Conservation (phyloP, 2,797 vertebrate genomes). For the Cyclura pinguis region DNA sequence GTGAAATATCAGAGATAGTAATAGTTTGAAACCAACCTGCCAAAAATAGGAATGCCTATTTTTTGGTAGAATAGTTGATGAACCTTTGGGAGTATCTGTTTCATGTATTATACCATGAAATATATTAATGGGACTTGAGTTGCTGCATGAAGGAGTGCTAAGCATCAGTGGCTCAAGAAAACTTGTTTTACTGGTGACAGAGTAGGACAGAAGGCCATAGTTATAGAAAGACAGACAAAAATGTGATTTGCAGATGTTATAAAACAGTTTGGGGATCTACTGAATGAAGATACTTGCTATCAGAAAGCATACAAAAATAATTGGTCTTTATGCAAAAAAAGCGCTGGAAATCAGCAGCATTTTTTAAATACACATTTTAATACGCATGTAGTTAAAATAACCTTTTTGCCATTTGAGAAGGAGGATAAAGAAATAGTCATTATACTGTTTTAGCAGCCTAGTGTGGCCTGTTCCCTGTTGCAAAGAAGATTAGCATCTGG, state of each 20-base stretch:
- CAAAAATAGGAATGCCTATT: neutral
- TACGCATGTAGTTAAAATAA: neutral
- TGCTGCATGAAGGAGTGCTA: neutral
- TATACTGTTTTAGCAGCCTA: neutral
- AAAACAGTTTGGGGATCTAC: neutral
- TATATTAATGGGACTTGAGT: neutral
- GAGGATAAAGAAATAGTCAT: neutral
- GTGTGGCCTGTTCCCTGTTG: neutral
- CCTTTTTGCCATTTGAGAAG: neutral
- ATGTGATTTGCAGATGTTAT: neutral
- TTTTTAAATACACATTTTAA: neutral
- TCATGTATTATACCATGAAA: neutral
- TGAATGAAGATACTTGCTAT: neutral
- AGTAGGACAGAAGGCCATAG: neutral
- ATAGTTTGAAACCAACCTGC: neutral
- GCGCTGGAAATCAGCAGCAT: neutral
- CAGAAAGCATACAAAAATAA: neutral
- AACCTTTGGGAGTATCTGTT: neutral
- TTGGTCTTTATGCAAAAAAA: neutral
- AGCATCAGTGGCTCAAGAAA: neutral
- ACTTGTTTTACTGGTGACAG: neutral
- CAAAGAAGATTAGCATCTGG: neutral
- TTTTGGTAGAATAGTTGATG: neutral
- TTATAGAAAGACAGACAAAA: neutral
- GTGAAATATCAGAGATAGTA: neutral